Evolutionary conservation across 2,113 vertebrate species (phyloP).

Genomic region (Sebastes fasciatus): DNA sequence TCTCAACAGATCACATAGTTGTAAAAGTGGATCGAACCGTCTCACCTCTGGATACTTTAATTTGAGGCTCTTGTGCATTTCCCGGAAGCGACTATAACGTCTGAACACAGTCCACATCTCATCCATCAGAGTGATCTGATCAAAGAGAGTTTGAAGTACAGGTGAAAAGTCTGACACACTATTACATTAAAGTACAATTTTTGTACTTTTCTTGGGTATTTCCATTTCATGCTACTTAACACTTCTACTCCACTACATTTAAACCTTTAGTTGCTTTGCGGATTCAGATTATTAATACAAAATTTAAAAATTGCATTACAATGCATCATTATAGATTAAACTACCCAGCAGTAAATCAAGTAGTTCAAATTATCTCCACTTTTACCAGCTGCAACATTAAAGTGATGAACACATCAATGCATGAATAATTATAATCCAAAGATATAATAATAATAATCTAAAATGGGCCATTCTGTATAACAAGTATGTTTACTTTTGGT

Average conservation of each 20-base stretch:
- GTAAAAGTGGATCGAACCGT: not conserved
- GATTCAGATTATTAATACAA: not conserved
- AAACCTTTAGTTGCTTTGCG: not conserved
- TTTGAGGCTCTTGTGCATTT: conserved; percentile 83
- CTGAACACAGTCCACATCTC: conserved; percentile 85
- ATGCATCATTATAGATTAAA: not conserved
- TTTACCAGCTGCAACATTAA: no score
- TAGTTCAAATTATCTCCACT: no score
- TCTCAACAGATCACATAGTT: rapidly evolving
- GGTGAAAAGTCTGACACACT: not conserved
- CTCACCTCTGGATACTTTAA: conserved; percentile 82
- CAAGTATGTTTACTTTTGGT: not conserved
- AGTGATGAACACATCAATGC: no score
- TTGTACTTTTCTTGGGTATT: no score
- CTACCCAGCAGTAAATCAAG: not conserved
- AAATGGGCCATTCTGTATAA: not conserved
- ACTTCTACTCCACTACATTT: not conserved
- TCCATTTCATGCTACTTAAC: not conserved
- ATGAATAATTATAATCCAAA: not conserved
- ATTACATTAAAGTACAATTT: not conserved
- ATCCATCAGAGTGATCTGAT: conserved; percentile 77
- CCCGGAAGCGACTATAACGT: conserved; percentile 85
- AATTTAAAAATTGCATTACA: not conserved
- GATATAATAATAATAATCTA: not conserved
- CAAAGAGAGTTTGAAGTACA: not conserved